A percentile compares a stretch with the other conserved stretches of the same genome.
Conservation (phyloP, 2,113 vertebrate genomes). For the Cebus imitator region DNA sequence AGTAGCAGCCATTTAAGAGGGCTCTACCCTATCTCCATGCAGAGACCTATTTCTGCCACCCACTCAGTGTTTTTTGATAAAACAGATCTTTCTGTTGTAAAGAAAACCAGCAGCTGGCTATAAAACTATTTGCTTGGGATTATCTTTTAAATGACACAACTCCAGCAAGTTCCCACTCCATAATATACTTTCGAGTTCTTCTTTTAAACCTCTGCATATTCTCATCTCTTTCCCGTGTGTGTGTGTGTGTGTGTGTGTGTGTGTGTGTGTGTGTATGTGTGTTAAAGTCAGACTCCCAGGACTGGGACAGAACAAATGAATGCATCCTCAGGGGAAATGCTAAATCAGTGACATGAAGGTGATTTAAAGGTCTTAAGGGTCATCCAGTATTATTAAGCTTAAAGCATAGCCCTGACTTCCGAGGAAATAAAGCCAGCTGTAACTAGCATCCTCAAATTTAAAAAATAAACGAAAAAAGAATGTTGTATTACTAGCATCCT, state of each 20-base stretch:
- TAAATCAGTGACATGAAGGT: conserved; percentile 34
- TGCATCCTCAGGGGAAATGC: conserved; percentile 27
- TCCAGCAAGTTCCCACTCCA: conserved; percentile 10
- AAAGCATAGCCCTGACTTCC: background rate
- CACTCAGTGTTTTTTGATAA: background rate
- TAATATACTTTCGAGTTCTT: background rate
- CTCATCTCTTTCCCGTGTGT: background rate
- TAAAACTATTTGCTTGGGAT: conserved; percentile 31
- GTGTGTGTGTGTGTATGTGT: background rate
- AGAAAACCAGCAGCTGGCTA: conserved; percentile 29
- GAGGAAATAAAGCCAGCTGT: conserved; percentile 35
- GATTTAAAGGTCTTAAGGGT: conserved; percentile 35
- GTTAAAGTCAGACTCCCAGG: background rate
- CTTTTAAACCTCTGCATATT: background rate
- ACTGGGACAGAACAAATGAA: conserved; percentile 47
- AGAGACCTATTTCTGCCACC: conserved; percentile 17
- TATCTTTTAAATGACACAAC: conserved; percentile 28
- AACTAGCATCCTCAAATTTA: conserved; percentile 19
- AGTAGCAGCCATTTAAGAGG: background rate
- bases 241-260: background rate
- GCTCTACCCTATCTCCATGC: background rate
- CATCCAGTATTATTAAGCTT: conserved; percentile 36
- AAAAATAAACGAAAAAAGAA: background rate
- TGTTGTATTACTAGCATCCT: background rate
- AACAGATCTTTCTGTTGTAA: conserved; percentile 40